A percentile compares a stretch with the other conserved stretches of the same genome.
phyloP scores from a whole-genome alignment of 2,888 invertebrate genomes.

The Chelonus formosanus region DNA sequence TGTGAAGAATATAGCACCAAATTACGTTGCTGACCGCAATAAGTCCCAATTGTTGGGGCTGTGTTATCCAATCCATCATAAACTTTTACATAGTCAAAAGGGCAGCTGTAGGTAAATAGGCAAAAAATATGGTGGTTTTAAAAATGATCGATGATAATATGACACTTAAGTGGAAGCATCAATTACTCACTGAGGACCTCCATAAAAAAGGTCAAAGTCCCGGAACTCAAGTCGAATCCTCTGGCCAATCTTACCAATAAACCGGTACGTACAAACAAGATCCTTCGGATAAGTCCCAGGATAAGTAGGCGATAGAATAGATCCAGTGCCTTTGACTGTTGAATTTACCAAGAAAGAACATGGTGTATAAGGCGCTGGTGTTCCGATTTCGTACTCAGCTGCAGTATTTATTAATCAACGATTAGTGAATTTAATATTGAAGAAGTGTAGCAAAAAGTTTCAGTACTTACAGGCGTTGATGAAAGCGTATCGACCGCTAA shows the following conservation, averaged over 20 bases:
- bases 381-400: constrained; percentile 94
- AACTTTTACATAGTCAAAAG: constrained; percentile 97
- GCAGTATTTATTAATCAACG: constrained; percentile 45
- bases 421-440: neutral
- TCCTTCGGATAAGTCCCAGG: constrained; percentile 99
- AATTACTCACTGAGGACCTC: constrained; percentile 93
- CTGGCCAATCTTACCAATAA: constrained; percentile 89
- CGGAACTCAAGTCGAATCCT: constrained; percentile 94
- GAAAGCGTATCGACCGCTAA: constrained; percentile 89
- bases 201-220: constrained; percentile 98
- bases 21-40: constrained; percentile 97
- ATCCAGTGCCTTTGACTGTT: constrained; percentile 77
- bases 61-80: constrained; percentile 93
- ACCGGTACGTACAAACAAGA: constrained; percentile 90
- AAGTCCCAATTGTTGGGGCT: constrained; percentile 92
- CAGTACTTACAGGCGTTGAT: constrained; percentile 88
- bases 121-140: no score
- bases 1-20: constrained; percentile 94
- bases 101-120: constrained; percentile 76
- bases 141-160: no score
- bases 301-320: constrained; percentile 96
- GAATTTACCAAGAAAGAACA: constrained; percentile 90
- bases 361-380: constrained; percentile 83
- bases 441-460: no score
- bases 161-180: no score